Evolutionary conservation across 2,797 vertebrate species (phyloP).

Genomic region (Diceros bicornis): DNA sequence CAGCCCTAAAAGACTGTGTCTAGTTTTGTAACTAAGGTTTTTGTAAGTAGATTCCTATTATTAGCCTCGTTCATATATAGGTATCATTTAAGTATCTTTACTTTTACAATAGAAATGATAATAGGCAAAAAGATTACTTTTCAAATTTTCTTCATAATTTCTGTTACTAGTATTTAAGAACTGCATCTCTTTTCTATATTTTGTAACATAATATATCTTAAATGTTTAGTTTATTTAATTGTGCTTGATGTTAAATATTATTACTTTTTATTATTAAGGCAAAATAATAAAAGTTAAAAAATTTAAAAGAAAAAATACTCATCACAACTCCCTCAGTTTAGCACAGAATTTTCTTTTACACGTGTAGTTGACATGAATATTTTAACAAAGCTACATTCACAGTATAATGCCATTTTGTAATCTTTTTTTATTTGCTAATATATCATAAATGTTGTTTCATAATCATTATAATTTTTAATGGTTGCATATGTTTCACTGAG

Average conservation of each 20-base stretch:
- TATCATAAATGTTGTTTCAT: background rate
- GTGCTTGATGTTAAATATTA: conserved; percentile 48
- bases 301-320: conserved; percentile 1
- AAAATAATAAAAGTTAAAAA: conserved; percentile 48
- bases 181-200: background rate
- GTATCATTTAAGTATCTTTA: conserved; percentile 19
- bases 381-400: conserved; percentile 24
- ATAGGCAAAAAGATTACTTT: conserved; percentile 7
- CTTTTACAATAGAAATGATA: conserved; percentile 60
- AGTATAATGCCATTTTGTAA: background rate
- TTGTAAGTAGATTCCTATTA: conserved; percentile 37
- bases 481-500: background rate
- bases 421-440: background rate
- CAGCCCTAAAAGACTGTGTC: conserved; percentile 24
- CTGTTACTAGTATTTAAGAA: conserved; percentile 6
- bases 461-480: conserved; percentile 34
- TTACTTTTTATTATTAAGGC: conserved; percentile 13
- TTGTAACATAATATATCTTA: conserved; percentile 23
- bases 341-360: background rate
- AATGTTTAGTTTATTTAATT: conserved; percentile 46
- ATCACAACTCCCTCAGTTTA: conserved; percentile 6
- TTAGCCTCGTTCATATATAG: conserved; percentile 28
- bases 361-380: background rate
- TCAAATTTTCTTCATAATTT: conserved; percentile 65
- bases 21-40: conserved; percentile 40